phyloP scores from a whole-genome alignment of 2,888 invertebrate genomes.

The Cataglyphis albicans region DNA sequence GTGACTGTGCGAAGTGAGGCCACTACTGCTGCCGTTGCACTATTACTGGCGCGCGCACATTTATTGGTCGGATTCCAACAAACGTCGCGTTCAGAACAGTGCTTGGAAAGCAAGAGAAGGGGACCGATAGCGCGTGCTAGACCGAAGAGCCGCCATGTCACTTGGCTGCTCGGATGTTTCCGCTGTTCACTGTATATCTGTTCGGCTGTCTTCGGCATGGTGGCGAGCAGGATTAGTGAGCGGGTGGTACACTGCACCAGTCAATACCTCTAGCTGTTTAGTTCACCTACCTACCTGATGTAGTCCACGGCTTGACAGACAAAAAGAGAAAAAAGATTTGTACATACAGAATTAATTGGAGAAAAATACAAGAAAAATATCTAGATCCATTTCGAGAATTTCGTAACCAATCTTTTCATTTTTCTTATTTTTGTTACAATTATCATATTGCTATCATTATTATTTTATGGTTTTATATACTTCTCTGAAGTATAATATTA shows the following conservation, averaged over 20 bases:
- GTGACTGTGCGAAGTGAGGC: constrained; percentile 77
- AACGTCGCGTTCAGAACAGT: constrained; percentile 54
- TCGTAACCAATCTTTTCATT: constrained; percentile 50
- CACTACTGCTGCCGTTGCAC: constrained; percentile 68
- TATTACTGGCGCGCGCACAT: constrained; percentile 62
- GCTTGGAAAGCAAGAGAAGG: constrained; percentile 21
- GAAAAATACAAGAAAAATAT: constrained; percentile 63
- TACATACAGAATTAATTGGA: constrained; percentile 64
- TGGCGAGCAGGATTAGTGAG: constrained; percentile 69
- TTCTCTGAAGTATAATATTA: not conserved
- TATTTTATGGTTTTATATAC: constrained; percentile 3
- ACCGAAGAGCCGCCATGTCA: constrained; percentile 42
- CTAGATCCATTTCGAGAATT: constrained; percentile 58
- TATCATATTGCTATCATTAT: constrained; percentile 38
- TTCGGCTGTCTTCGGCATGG: constrained; percentile 24
- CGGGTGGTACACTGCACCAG: constrained; percentile 76
- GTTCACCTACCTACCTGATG: constrained; percentile 57
- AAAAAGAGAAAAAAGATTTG: constrained; percentile 50
- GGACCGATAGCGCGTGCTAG: constrained; percentile 47
- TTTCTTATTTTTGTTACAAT: constrained; percentile 22
- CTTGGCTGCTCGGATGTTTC: constrained; percentile 31
- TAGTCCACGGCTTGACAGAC: constrained; percentile 52
- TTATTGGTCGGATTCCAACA: constrained; percentile 69
- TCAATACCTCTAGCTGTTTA: constrained; percentile 46
- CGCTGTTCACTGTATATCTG: constrained; percentile 39